Base-by-base conservation (phyloP, 2,797 vertebrate species). In the Graptemys geographica region DNA sequence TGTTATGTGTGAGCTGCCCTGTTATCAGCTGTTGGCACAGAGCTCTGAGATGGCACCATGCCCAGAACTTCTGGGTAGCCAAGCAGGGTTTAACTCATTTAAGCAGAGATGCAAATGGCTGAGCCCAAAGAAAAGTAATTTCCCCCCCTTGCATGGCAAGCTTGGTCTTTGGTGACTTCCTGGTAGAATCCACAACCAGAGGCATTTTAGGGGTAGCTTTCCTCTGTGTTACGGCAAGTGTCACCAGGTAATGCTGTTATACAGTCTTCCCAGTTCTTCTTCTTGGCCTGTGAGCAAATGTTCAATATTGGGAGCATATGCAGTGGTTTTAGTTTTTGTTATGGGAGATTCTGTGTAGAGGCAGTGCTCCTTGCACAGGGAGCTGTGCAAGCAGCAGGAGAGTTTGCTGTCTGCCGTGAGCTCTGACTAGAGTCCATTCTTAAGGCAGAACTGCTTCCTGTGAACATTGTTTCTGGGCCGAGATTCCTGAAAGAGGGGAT, bases 181-280 rank as follows among this genome's bases (percentile, higher is more conserved):
- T 55, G 13, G 59, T 0, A 79, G 16, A 31, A 53, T 85, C 81
- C 81, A 55, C 51, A 2, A 33, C 11, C 0, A 0, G 9, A 57
- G 65, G 31, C 84, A 88, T 23, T 79, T 65, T 83, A 84, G 72
- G 59, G 51, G 51, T 80, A 19, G 81, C 79, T 93, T 91, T 94
- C 91, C 55, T 28, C 76, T 0, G 0, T 80, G 18, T 78, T 13
- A 27, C 51, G 90, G 76, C 86, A 82, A 9, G 41, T 3, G 37
- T 74, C 72, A 74, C 21, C 41, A 74, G 23, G 41, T 27, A 44
- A 21, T 44, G 37, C 41, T 27, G 72, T 74, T 74, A 44, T 25
- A 74, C 41, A 74, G 72, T 44, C 72, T 44, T 44, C 72, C 37
- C 72, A 74, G 72, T 23, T 74, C 72, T 41, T 44, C 44, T 65